Conservation (phyloP, 2,888 invertebrate species). For the Papilio gigon region DNA sequence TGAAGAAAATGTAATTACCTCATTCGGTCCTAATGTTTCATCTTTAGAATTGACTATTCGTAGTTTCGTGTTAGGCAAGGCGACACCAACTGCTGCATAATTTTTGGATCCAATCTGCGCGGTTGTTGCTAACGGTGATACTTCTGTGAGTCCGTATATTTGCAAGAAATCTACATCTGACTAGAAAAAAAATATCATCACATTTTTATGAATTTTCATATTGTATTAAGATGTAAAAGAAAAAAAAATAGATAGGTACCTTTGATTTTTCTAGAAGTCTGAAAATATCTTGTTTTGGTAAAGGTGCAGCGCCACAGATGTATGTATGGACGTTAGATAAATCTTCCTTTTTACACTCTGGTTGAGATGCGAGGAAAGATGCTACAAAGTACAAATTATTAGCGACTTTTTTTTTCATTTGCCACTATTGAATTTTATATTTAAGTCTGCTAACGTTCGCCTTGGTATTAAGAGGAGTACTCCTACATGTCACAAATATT, state of each 20-base stretch:
- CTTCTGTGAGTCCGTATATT: conserved; percentile 88
- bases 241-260: conserved; percentile 48
- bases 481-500: too few relatives aligned
- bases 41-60: conserved; percentile 76
- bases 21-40: conserved; percentile 76
- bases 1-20: conserved; percentile 52
- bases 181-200: conserved; percentile 45
- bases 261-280: conserved; percentile 74
- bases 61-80: conserved; percentile 83
- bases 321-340: conserved; percentile 79
- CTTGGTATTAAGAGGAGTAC: too few relatives aligned
- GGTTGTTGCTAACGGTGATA: conserved; percentile 81
- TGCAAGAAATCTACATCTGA: conserved; percentile 59
- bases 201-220: not conserved
- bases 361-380: conserved; percentile 85
- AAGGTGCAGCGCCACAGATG: conserved; percentile 85
- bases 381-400: conserved; percentile 65
- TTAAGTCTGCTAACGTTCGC: too few relatives aligned
- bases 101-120: conserved; percentile 56
- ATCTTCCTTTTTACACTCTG: conserved; percentile 81
- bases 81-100: conserved; percentile 77
- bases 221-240: not conserved
- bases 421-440: too few relatives aligned
- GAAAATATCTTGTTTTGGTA: conserved; percentile 81
- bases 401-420: too few relatives aligned